Evolutionary conservation across 2,888 invertebrate species (phyloP).

Genomic region (Ophion ellenae): DNA sequence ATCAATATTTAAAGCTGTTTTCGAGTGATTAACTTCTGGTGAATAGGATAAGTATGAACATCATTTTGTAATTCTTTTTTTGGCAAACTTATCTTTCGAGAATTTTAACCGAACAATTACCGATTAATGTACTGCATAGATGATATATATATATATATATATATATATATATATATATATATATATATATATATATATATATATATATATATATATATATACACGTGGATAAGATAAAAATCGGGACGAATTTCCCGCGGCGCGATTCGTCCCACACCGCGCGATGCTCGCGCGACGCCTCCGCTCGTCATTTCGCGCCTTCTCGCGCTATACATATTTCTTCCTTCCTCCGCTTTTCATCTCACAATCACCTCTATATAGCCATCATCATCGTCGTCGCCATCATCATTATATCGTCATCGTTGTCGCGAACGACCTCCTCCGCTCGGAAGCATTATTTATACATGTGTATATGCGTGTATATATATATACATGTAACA

Average conservation of each 20-base stretch:
- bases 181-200: not conserved
- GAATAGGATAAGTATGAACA: too few species aligned
- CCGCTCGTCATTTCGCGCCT: slow-evolving; percentile 59
- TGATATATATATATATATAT: not conserved
- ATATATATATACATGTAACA: not conserved
- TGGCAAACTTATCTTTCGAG: too few species aligned
- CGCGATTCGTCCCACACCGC: slow-evolving; percentile 60
- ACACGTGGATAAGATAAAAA: slow-evolving; percentile 16
- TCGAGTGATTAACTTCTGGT: too few species aligned
- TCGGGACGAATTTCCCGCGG: slow-evolving; percentile 54
- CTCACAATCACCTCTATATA: slow-evolving; percentile 54
- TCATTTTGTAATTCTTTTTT: too few species aligned
- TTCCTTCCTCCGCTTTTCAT: slow-evolving; percentile 45
- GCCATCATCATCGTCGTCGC: slow-evolving; percentile 41
- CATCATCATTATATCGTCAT: slow-evolving; percentile 8
- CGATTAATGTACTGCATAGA: too few species aligned
- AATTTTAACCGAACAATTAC: too few species aligned
- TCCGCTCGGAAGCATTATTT: slow-evolving; percentile 50
- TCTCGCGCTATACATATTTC: slow-evolving; percentile 29
- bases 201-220: not conserved
- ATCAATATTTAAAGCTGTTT: too few species aligned
- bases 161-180: not conserved
- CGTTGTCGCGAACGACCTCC: slow-evolving; percentile 52
- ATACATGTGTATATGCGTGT: too few species aligned
- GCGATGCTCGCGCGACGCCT: slow-evolving; percentile 39